Conservation (phyloP, 2,888 invertebrate species). For the Julus scandinavius region DNA sequence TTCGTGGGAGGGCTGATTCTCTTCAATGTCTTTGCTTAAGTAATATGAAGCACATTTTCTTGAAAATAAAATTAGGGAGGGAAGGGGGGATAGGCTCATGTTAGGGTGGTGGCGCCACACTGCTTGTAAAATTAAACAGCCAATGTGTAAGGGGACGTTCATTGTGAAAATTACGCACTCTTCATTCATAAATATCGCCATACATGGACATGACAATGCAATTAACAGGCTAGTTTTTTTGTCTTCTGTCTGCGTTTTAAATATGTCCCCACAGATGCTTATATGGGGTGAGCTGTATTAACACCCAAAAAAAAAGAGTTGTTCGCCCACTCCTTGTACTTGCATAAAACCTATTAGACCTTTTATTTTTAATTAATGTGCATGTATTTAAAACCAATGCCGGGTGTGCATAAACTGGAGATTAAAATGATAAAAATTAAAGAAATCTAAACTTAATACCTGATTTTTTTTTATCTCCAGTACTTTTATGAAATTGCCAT, state of each 20-base stretch:
- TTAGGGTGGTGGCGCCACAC: slow-evolving; percentile 5
- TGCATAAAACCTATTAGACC: neutral
- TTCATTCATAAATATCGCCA: slow-evolving; percentile 48
- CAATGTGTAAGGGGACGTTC: slow-evolving; percentile 10
- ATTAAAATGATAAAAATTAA: no score
- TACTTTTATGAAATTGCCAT: no score
- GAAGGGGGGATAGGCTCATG: neutral
- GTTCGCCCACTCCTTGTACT: neutral
- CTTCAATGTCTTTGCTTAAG: neutral
- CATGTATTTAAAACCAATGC: neutral
- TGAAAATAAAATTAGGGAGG: neutral
- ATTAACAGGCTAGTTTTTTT: slow-evolving; percentile 34
- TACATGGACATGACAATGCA: slow-evolving; percentile 48
- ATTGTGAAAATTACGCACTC: slow-evolving; percentile 20
- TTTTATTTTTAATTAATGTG: slow-evolving; percentile 1
- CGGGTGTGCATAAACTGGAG: no score
- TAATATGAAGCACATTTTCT: neutral
- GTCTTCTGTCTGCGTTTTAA: slow-evolving; percentile 43
- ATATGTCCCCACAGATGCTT: slow-evolving; percentile 23
- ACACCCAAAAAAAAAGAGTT: neutral
- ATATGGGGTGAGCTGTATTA: slow-evolving; percentile 37
- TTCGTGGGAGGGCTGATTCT: neutral
- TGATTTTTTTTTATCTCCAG: no score
- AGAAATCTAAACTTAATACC: no score
- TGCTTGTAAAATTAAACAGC: neutral